Evolutionary conservation across 2,888 invertebrate genomes (phyloP), one percentile per base, ranked within the genome.

Genomic region (Chrysopilus asiliformis): DNA sequence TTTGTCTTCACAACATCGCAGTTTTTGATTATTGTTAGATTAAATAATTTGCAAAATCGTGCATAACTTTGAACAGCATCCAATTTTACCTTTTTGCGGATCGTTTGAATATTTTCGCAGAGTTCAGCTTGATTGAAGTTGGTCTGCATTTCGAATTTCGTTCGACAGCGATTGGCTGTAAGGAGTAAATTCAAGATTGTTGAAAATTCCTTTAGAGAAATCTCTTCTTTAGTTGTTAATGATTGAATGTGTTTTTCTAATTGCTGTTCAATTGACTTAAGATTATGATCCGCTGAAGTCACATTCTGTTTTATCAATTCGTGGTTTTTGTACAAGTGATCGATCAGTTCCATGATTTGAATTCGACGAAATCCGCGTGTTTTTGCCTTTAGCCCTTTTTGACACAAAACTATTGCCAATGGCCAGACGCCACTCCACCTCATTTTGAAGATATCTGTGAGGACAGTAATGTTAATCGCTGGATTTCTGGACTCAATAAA

Each of bases 301-400:
- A 42, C 39, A 28, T 53, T 43, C 17, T 46, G 40, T 28, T 45
- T 48, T n/a, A 53, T 47, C 4, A 56, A 37, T 29, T 51, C 48
- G 34, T 48, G 58, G 47, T 76, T 72, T 32, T 67, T 66, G 53
- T 76, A 81, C 45, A 80, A 75, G 3, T 72, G 64, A n/a, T 66
- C 62, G 30, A 81, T 53, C 39, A 82, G 58, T 49, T 79, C 77
- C 2, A 78, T 49, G 0, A 76, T 76, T 60, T 81, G 80, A 43
- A 70, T 73, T 28, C 76, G 68, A 16, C 77, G 66, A 49, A 74
- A 81, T 19, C 74, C 72, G 41, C 79, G 66, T 3, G 78, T 69
- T 14, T 68, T 66, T 13, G 60, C 55, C 36, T 69, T 67, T 41
- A 81, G 75, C 35, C 74, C 65, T 49, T 71, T 72, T 16, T 70